Evolutionary conservation across 2,888 invertebrate species (phyloP), one percentile per base, ranked within the genome.

Genomic region (Emesis furor): DNA sequence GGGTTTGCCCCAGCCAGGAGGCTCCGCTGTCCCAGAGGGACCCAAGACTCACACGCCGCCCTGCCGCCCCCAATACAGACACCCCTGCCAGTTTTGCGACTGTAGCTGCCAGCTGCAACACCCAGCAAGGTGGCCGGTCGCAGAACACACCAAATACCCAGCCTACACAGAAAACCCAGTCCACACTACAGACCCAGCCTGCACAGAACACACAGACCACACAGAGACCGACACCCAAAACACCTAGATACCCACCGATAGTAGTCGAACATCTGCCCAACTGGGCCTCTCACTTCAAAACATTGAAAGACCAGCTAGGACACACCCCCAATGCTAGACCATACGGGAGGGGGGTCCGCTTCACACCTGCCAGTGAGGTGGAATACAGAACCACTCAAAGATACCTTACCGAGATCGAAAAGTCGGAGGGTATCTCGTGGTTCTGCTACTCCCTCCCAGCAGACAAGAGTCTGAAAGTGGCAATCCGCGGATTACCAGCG

Each of bases 401-500:
- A 8, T 59, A 59, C 59, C 24, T 59, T 1, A 8, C 3, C 3
- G 59, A 59, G 6, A 62, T 24, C 4, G 12, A 24, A 10, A 17
- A n/a, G 7, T 59, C 30, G 4, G 62, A 17, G 10, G 12, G 24
- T 2, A 59, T 24, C 59, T 59, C 59, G 1, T 59, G 59, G 59
- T 72, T 72, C 4, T 72, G 42, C 4, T 72, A 42, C 32, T 72
- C 71, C 10, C 46, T 42, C 0, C 71, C n/a, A 0, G 32, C 2
- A n/a, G 69, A 51, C 1, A 7, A 24, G 8, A 37, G 17, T 4
- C 55, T 71, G 0, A 89, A 89, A 46, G 86, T 85, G 1, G 79
- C 83, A 6, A 67, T 88, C 1, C 51, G 87, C 7, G 88, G 89
- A 3, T 84, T 89, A 0, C 89, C 88, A 0, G 80, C 39, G 0